Conservation (phyloP, 2,797 vertebrate species). For the Pseudocheirus occidentalis region DNA sequence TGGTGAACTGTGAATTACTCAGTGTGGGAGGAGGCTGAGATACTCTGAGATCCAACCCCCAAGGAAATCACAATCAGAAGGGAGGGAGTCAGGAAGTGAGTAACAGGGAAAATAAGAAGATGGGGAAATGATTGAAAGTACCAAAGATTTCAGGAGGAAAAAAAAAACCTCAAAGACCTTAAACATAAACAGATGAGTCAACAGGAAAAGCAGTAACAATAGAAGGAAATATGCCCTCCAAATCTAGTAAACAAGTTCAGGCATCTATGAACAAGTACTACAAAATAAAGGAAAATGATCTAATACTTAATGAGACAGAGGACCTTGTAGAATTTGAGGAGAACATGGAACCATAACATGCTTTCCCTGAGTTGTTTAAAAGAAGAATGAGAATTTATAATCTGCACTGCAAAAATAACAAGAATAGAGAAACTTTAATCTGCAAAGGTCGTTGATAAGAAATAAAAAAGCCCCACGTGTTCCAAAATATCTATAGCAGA, state of each 20-base stretch:
- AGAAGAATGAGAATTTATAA: background rate
- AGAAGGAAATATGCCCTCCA: background rate
- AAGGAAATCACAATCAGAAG: background rate
- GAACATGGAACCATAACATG: background rate
- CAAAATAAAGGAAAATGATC: background rate
- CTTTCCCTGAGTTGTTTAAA: background rate
- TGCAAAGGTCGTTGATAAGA: background rate
- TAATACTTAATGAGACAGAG: background rate
- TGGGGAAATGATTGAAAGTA: background rate
- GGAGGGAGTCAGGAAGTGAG: background rate
- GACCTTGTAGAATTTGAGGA: background rate
- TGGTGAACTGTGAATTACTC: background rate
- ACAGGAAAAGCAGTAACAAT: background rate
- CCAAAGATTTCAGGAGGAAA: background rate
- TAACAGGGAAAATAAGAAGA: background rate
- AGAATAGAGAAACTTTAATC: background rate
- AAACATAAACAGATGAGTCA: background rate
- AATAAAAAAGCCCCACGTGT: background rate
- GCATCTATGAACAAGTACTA: background rate
- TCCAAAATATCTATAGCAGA: background rate
- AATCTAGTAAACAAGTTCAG: background rate
- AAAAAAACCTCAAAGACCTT: background rate
- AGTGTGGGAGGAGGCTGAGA: background rate
- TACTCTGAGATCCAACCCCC: background rate
- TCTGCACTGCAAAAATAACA: background rate